Evolutionary conservation across 2,888 invertebrate species (phyloP), one percentile per base, ranked within the genome.

Genomic region (Drosophila hamatofila): DNA sequence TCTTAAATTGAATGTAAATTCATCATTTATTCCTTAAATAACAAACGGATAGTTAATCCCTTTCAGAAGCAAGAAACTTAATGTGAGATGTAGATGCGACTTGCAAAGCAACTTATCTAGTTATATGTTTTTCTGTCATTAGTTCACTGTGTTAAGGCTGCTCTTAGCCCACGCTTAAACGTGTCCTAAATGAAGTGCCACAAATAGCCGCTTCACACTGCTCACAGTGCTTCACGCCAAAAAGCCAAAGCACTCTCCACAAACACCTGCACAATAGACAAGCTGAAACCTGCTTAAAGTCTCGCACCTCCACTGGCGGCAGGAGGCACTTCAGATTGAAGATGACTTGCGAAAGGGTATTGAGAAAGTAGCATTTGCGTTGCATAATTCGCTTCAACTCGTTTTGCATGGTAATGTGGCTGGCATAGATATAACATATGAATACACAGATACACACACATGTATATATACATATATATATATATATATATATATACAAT

Each of bases 321-420:
- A 30, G 30, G 30, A 30, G 1, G 9, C 33, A 9, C 23, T 37
- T 27, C 61, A 23, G 46, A 52, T 64, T 64, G 44, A 54, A n/a
- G 35, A 66, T 66, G 66, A 58, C 48, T 67, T 48, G 44, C 39
- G 39, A 41, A 39, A 77, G 78, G 46, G 77, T 77, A 69, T 77
- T 23, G 2, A 48, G 21, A 49, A 14, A 39, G 48, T 56, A 59
- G 21, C 56, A 39, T 16, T 44, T 21, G 41, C 44, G 35, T 59
- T 37, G 57, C 48, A 59, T 56, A 65, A 57, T 54, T 39, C 39
- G 23, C 16, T 61, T 59, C 33, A 73, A 68, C 73, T 68, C 48
- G 77, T 54, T 77, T 77, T 68, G 73, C 76, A 72, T 77, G 58
- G 72, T 64, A 76, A 72, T 77, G 78, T 66, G 74, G 27, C 51